These are phyloP conservation scores for Notamacropus eugenii DNA, from an alignment of 2,797 vertebrate genomes.

Conservation along the genomic window DNA sequence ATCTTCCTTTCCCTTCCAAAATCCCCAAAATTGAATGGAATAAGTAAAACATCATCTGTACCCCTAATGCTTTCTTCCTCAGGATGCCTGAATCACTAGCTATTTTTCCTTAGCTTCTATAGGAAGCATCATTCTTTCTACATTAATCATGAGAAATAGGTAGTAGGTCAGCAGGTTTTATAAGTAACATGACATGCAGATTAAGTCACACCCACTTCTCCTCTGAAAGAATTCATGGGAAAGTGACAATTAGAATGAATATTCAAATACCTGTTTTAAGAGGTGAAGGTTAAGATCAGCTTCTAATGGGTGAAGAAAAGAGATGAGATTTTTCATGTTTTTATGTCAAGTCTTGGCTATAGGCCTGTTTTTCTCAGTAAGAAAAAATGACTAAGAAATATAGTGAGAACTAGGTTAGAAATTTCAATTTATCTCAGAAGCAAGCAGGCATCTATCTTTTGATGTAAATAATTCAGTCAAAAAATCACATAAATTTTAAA, in stretches of 20 bases:
- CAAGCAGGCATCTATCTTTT: neutral
- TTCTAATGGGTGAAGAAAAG: neutral
- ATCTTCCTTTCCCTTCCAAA: neutral
- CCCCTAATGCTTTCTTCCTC: neutral
- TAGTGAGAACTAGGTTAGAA: neutral
- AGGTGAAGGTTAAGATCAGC: neutral
- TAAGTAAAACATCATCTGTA: neutral
- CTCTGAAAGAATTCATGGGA: neutral
- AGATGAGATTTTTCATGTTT: neutral
- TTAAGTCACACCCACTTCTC: neutral
- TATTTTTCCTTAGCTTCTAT: neutral
- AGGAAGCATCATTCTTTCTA: neutral
- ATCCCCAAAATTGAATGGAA: neutral
- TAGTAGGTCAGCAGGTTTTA: neutral
- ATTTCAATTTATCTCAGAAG: neutral
- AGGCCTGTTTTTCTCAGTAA: neutral
- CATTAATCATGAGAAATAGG: neutral
- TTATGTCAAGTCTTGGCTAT: neutral
- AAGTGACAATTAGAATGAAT: neutral
- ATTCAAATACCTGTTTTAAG: neutral
- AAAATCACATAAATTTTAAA: neutral
- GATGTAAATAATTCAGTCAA: neutral
- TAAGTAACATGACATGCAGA: neutral
- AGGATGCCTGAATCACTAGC: neutral
- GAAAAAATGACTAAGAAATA: neutral